These are phyloP conservation scores for Polymixis flavicincta DNA, from an alignment of 2,888 invertebrate genomes.

Conservation along the genomic window DNA sequence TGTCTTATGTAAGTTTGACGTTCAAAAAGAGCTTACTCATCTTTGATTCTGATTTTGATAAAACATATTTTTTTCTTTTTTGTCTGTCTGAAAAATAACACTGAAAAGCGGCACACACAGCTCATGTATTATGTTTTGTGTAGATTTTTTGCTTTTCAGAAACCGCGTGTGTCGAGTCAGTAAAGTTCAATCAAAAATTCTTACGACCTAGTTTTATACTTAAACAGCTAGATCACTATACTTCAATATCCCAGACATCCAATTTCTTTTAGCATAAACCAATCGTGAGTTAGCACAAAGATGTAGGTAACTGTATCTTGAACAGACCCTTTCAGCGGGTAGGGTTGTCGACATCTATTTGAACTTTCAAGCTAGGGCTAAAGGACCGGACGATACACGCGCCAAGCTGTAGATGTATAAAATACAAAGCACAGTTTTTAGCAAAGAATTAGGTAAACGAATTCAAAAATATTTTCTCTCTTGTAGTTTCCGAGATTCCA, in stretches of 20 bases:
- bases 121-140: neutral
- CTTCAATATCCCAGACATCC: conserved; percentile 12
- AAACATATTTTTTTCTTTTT: no score
- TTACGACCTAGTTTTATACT: neutral
- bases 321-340: conserved; percentile 40
- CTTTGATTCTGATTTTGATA: no score
- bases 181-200: neutral
- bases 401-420: neutral
- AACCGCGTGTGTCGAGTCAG: neutral
- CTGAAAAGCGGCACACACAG: neutral
- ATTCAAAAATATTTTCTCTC: no score
- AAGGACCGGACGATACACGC: neutral
- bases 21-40: no score
- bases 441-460: no score
- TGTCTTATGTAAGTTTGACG: no score
- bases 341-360: conserved; percentile 52
- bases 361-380: conserved; percentile 4
- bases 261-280: conserved; percentile 64
- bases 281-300: conserved; percentile 61
- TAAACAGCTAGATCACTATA: neutral
- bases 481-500: no score
- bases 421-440: neutral
- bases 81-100: neutral
- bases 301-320: conserved; percentile 59
- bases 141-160: neutral